Evolutionary conservation across 2,113 vertebrate genomes (phyloP), one percentile per base, ranked within the genome.

Genomic region (Hystrix brachyura): DNA sequence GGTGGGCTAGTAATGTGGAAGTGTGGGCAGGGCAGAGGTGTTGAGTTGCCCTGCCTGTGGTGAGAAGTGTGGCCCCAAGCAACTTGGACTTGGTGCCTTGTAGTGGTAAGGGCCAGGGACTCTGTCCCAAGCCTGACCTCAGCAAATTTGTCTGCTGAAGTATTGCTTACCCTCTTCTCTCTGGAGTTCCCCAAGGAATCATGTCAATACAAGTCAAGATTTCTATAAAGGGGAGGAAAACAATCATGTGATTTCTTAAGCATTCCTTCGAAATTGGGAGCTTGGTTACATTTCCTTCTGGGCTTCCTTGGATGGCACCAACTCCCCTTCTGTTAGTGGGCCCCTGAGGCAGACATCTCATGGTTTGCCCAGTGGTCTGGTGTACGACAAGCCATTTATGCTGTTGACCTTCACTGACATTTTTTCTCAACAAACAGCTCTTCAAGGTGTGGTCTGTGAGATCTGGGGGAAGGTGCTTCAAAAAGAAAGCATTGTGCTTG

Each of bases 191-290:
- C 55, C 76, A 74, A 25, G 29, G 69, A 80, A 90, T 95, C 80
- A 57, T 82, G 69, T 57, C 46, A 67, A 90, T 78, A 59, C 85
- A 96, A 93, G 43, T 96, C 76, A 95, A 96, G 69, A 92, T 38
- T 92, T 94, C 60, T 84, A 87, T 3, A 51, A 71, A 90, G 57
- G 27, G 18, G 87, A 94, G 55, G 53, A 59, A 38, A 62, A 92
- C 62, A 71, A 90, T 84, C 43, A 62, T 82, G 48, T 34, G 64
- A 95, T 87, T 83, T 92, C 87, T 92, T 96, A 95, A 93, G 72
- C 15, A 89, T 91, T 96, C 14, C 5, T 29, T 60, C 34, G 48
- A 67, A 96, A 62, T 84, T 65, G 82, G 25, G 18, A 69, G 43
- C 79, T 94, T 29, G 21, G 32, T 13, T 57, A 81, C 17, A 69